Conservation (phyloP, 2,797 vertebrate species). For the Leuciscus waleckii region DNA sequence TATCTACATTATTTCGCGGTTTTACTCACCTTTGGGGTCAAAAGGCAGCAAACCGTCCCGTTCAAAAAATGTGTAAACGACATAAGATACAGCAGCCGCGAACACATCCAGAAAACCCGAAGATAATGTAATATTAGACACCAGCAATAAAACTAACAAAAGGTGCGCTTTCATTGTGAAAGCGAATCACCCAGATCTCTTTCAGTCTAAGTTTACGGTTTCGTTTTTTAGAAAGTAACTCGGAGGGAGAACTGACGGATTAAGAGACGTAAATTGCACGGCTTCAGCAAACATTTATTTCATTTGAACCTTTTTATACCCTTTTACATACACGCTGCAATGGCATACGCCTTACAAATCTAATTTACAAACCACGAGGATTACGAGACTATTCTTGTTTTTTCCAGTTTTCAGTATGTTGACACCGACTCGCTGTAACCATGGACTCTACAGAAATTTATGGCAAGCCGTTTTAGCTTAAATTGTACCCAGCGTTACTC, state of each 20-base stretch:
- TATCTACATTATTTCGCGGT: background rate
- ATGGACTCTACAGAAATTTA: background rate
- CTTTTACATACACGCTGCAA: background rate
- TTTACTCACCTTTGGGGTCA: constrained; percentile 14
- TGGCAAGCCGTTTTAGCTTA: too few species aligned
- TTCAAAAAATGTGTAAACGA: background rate
- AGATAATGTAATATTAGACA: background rate
- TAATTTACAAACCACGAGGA: too few species aligned
- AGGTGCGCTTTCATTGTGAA: background rate
- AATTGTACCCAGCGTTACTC: too few species aligned
- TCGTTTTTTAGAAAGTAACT: background rate
- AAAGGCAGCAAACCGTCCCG: background rate
- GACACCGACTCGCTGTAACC: background rate
- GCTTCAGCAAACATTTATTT: background rate
- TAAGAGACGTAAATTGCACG: background rate
- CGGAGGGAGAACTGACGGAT: background rate
- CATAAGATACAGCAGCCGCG: background rate
- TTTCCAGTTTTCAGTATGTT: background rate
- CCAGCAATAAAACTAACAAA: background rate
- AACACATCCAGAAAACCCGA: background rate
- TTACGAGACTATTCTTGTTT: background rate
- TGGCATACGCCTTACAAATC: too few species aligned
- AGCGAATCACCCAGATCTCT: background rate
- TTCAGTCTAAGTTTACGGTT: background rate
- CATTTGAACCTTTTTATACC: too few species aligned